Evolutionary conservation across 2,888 invertebrate genomes (phyloP).

Genomic region (Rhorus exstirpatorius): DNA sequence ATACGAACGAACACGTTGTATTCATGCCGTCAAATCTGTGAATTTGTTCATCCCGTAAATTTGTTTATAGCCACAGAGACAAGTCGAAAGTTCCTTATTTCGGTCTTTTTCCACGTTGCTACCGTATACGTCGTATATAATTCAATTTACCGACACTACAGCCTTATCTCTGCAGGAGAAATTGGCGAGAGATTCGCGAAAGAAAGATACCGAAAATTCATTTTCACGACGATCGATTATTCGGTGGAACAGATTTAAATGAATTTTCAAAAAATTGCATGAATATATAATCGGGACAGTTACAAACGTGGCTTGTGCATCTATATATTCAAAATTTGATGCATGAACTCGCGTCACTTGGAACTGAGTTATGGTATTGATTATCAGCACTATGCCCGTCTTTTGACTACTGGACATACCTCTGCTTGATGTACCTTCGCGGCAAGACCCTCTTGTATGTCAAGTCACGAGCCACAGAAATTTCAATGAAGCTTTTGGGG

Average conservation of each 20-base stretch:
- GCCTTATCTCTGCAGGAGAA: slow-evolving; percentile 28
- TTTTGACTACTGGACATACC: neutral
- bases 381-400: neutral
- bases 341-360: too few relatives aligned
- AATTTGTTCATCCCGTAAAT: slow-evolving; percentile 78
- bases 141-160: slow-evolving; percentile 73
- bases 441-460: neutral
- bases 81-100: slow-evolving; percentile 69
- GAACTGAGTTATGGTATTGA: neutral
- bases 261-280: neutral
- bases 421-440: neutral
- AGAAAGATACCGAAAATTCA: neutral
- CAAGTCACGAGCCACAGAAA: neutral
- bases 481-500: slow-evolving; percentile 18
- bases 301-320: neutral
- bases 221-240: slow-evolving; percentile 6
- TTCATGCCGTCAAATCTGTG: slow-evolving; percentile 67
- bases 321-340: neutral
- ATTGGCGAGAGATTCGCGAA: slow-evolving; percentile 4
- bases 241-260: slow-evolving; percentile 1
- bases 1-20: slow-evolving; percentile 38
- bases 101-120: slow-evolving; percentile 28
- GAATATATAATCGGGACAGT: neutral
- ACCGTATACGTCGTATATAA: slow-evolving; percentile 72
- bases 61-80: slow-evolving; percentile 49